A percentile compares a stretch with the other conserved stretches of the same genome.
Evolutionary conservation across 2,797 vertebrate species (phyloP).

Genomic region (Paedocypris micromegethes): DNA sequence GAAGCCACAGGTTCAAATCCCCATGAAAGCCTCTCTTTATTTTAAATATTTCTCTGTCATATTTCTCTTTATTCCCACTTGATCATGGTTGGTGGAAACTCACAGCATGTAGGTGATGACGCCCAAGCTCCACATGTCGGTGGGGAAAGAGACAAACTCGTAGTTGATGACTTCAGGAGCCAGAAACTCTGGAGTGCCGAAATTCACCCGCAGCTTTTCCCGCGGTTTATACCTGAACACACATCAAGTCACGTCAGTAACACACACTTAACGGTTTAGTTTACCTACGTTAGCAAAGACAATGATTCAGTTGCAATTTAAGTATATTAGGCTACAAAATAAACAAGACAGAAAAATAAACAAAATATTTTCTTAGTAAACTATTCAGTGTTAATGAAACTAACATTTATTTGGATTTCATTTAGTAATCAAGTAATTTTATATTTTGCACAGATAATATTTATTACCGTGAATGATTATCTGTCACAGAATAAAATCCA

Average conservation of each 20-base stretch:
- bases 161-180: constrained; percentile 97
- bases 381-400: too few species aligned
- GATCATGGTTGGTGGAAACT: constrained; percentile 54
- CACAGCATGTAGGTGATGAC: constrained; percentile 97
- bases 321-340: neutral
- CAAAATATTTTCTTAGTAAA: too few species aligned
- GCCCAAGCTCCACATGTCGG: constrained; percentile 97
- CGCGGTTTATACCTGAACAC: constrained; percentile 87
- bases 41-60: too few species aligned
- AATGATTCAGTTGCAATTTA: neutral
- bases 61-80: too few species aligned
- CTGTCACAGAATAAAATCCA: too few species aligned
- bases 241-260: constrained; percentile 12
- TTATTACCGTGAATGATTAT: too few species aligned
- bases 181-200: constrained; percentile 96
- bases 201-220: constrained; percentile 92
- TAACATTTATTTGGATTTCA: too few species aligned
- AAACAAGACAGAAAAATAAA: neutral
- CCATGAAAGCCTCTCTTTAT: too few species aligned
- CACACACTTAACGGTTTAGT: too few species aligned
- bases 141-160: constrained; percentile 96
- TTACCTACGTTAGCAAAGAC: neutral
- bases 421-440: too few species aligned
- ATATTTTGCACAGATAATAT: too few species aligned
- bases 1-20: too few species aligned